Evolutionary conservation across 2,797 vertebrate species (phyloP).

Genomic region (Gymnodraco acuticeps): DNA sequence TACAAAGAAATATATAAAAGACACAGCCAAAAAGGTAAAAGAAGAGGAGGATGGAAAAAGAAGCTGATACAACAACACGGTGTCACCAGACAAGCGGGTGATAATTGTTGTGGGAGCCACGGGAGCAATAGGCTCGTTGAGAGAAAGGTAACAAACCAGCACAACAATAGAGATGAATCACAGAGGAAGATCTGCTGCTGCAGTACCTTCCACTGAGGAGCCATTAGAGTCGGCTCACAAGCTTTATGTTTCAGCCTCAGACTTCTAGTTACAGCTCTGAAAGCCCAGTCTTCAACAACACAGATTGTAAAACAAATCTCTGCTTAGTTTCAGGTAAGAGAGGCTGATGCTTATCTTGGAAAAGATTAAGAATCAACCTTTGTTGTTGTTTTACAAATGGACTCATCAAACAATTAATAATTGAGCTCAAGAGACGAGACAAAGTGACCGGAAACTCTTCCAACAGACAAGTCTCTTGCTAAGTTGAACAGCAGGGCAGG

Average conservation of each 20-base stretch:
- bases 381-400: constrained; percentile 4
- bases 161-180: constrained; percentile 84
- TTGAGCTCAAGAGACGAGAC: neutral
- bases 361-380: neutral
- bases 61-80: constrained; percentile 76
- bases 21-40: constrained; percentile 83
- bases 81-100: constrained; percentile 84
- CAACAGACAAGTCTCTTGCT: constrained; percentile 49
- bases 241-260: constrained; percentile 54
- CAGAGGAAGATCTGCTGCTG: constrained; percentile 75
- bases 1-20: constrained; percentile 80
- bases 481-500: constrained; percentile 66
- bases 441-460: constrained; percentile 30
- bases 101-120: constrained; percentile 90
- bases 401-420: neutral
- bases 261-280: constrained; percentile 41
- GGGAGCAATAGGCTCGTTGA: constrained; percentile 82
- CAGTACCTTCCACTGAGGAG: constrained; percentile 83
- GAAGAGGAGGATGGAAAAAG: constrained; percentile 33
- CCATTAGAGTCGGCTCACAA: constrained; percentile 83
- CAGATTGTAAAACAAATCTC: constrained; percentile 20
- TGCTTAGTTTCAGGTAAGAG: constrained; percentile 7
- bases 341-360: neutral
- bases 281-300: constrained; percentile 9
- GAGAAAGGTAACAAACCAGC: constrained; percentile 79